These are phyloP conservation scores for Saguinus imperator DNA, from an alignment of 2,113 vertebrate genomes.

Conservation along the genomic window DNA sequence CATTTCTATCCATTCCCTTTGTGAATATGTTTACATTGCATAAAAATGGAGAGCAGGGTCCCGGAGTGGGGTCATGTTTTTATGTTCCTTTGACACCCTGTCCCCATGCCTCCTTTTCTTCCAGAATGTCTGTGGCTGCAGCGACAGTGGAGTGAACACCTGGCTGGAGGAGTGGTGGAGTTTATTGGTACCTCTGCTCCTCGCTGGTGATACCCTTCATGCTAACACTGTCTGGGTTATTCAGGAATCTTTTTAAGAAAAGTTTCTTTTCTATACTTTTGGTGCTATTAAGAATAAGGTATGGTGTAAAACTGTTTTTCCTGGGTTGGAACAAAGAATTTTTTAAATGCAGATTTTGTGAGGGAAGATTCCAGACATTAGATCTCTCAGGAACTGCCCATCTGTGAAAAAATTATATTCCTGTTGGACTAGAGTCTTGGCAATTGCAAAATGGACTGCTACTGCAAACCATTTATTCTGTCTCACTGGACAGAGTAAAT, in stretches of 20 bases:
- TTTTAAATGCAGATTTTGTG: neutral
- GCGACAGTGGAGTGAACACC: neutral
- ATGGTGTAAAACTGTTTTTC: conserved; percentile 13
- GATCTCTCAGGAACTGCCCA: conserved; percentile 46
- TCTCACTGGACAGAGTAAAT: conserved; percentile 64
- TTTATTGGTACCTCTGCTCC: neutral
- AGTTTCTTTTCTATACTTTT: neutral
- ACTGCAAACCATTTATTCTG: conserved; percentile 49
- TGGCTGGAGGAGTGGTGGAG: neutral
- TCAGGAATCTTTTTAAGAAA: neutral
- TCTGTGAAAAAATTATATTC: conserved; percentile 61
- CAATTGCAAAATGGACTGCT: conserved; percentile 53
- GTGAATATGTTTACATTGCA: neutral
- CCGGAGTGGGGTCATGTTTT: neutral
- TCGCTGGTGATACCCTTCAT: neutral
- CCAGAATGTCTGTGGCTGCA: neutral
- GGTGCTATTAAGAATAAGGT: neutral
- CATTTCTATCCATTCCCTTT: conserved; percentile 33
- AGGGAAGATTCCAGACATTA: conserved; percentile 34
- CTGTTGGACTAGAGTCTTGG: conserved; percentile 39
- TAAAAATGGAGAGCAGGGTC: neutral
- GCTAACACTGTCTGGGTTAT: neutral
- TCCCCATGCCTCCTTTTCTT: neutral
- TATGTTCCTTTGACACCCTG: neutral
- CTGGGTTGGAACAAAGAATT: neutral